These are phyloP conservation scores for Epizoanthus scotinus DNA, from an alignment of 92 coral and sea anemone species.

Conservation along the genomic window DNA sequence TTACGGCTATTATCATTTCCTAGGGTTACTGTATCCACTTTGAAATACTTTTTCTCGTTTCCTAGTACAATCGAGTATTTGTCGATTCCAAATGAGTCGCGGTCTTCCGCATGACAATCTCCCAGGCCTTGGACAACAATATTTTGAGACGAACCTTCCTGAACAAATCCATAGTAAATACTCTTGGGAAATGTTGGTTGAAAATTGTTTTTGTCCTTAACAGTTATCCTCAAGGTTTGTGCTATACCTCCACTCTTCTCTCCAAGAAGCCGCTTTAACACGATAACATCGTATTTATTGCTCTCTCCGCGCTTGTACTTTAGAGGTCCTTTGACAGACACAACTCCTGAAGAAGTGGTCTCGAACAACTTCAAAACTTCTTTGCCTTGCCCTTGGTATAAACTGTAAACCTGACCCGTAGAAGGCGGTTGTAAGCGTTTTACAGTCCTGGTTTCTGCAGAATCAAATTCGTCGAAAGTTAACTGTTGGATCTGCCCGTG, in stretches of 20 bases:
- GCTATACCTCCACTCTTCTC: slow-evolving; percentile 59
- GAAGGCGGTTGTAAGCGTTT: slow-evolving; percentile 12
- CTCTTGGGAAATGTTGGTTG: slow-evolving; percentile 52
- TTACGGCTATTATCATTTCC: slow-evolving; percentile 36
- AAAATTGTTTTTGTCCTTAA: slow-evolving; percentile 57
- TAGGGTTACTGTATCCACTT: slow-evolving; percentile 30
- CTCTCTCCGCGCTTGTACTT: slow-evolving; percentile 49
- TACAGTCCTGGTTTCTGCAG: slow-evolving; percentile 23
- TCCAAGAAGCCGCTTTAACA: slow-evolving; percentile 49
- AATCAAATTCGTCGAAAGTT: slow-evolving; percentile 10
- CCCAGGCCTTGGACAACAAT: slow-evolving; percentile 58
- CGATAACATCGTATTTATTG: slow-evolving; percentile 55
- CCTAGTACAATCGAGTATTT: slow-evolving; percentile 54
- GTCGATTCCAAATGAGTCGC: slow-evolving; percentile 52
- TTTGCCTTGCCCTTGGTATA: slow-evolving; percentile 46
- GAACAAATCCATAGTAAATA: slow-evolving; percentile 49
- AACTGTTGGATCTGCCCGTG: background rate
- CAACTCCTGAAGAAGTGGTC: slow-evolving; percentile 49
- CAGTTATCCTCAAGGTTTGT: slow-evolving; percentile 42
- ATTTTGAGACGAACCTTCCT: slow-evolving; percentile 49
- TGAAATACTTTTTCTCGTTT: slow-evolving; percentile 63
- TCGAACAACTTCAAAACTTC: slow-evolving; percentile 43
- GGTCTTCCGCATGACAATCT: slow-evolving; percentile 58
- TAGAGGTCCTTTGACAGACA: slow-evolving; percentile 43
- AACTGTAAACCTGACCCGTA: slow-evolving; percentile 43